A percentile compares a stretch with the other conserved stretches of the same genome.
Evolutionary conservation across 2,888 invertebrate species (phyloP).

Genomic region (Xylota sylvarum): DNA sequence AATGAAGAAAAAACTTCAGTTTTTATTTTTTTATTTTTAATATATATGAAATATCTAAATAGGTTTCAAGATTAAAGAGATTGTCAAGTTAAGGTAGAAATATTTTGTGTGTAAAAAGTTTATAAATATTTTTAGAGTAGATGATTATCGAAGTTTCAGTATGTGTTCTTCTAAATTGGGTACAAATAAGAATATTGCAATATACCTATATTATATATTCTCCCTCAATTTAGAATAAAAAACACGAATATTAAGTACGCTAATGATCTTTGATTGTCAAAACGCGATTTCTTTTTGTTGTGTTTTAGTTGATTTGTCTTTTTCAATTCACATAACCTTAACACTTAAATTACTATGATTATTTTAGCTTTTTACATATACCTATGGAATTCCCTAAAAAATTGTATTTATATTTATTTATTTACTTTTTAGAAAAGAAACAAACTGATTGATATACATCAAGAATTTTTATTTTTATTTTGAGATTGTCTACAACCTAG

Average conservation of each 20-base stretch:
- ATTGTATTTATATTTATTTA: conserved; percentile 20
- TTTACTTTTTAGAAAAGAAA: conserved; percentile 22
- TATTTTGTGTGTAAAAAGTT: conserved; percentile 53
- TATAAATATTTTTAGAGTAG: conserved; percentile 63
- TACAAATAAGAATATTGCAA: conserved; percentile 45
- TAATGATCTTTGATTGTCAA: conserved; percentile 85
- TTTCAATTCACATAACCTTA: conserved; percentile 66
- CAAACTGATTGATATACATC: conserved; percentile 43
- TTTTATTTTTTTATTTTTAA: neutral
- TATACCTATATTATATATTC: neutral
- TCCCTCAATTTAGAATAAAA: conserved; percentile 70
- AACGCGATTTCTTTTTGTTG: conserved; percentile 84
- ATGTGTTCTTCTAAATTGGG: conserved; percentile 72
- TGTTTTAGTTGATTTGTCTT: conserved; percentile 58
- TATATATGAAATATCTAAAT: conserved; percentile 15
- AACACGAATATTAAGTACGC: conserved; percentile 79
- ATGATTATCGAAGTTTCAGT: conserved; percentile 76
- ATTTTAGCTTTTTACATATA: conserved; percentile 34
- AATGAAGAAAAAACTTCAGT: conserved; percentile 1
- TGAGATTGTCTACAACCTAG: conserved; percentile 56
- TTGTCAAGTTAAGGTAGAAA: conserved; percentile 58
- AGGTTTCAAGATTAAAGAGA: conserved; percentile 41
- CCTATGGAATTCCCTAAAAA: conserved; percentile 60
- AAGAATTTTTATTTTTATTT: conserved; percentile 35
- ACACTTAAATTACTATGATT: conserved; percentile 53